Percentiles rank a stretch among this genome's conserved stretches.
These are phyloP conservation scores for Arenaria interpres DNA, from an alignment of 2,113 vertebrate genomes.

Conservation along the genomic window DNA sequence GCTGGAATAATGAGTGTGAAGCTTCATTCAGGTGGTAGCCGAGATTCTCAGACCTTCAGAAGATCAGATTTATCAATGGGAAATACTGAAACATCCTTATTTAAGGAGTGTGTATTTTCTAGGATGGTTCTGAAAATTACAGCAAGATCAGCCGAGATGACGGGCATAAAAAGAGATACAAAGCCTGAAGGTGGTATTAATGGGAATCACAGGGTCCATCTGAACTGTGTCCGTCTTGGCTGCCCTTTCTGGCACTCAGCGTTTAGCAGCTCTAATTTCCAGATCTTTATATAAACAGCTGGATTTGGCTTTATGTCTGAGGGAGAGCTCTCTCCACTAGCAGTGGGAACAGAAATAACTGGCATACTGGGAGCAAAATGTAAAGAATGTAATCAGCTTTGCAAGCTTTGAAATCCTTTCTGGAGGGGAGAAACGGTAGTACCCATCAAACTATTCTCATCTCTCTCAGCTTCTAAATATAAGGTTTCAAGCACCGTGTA, in stretches of 20 bases:
- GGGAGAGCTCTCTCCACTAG: background rate
- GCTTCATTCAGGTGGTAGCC: background rate
- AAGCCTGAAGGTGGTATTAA: background rate
- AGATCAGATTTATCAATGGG: background rate
- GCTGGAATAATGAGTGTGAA: background rate
- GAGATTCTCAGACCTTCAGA: background rate
- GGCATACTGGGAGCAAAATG: background rate
- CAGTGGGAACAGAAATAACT: background rate
- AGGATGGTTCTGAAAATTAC: background rate
- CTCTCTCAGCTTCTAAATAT: background rate
- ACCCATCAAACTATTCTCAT: background rate
- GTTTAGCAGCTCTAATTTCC: background rate
- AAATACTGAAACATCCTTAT: background rate
- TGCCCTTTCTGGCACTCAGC: background rate
- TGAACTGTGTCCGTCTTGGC: background rate
- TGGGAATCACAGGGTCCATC: no score
- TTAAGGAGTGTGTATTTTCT: background rate
- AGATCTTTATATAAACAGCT: background rate
- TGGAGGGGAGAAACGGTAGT: background rate
- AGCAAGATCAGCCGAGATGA: background rate
- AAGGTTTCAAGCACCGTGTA: background rate
- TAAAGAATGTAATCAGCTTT: background rate
- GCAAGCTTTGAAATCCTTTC: background rate
- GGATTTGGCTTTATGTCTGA: background rate
- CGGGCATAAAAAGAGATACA: background rate